Evolutionary conservation across 2,113 vertebrate species (phyloP), one percentile per base, ranked within the genome.

Genomic region (Corvus moneduloides): DNA sequence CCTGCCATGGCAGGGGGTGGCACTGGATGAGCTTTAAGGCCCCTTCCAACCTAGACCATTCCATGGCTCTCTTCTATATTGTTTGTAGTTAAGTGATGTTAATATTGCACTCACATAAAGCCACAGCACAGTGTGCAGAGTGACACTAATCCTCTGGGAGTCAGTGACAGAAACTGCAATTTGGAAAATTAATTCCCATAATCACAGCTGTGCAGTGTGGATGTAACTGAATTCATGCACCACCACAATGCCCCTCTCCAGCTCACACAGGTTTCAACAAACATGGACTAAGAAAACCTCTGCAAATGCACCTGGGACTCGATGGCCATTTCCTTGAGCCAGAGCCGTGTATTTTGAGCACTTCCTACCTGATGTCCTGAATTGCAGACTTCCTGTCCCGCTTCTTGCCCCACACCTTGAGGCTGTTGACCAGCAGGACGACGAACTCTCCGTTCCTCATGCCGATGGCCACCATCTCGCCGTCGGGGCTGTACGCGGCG

Each of bases 391-490:
- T 99, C 92, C 99, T 98, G 96, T 99, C 99, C 49, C 99, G 95
- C 91, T 99, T 99, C 94, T 99, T 99, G 73, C 99, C 99, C 99
- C 99, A 99, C 7, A 99, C 98, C 49, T 98, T 99, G 48, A 99
- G 98, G 30, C 99, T 99, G 96, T 98, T 99, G 63, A 99, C 99
- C 51, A 99, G 96, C 87, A 99, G 97, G 75, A 99, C 68, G 43
- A 99, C 98, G 79, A 99, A 99, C 95, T 99, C 99, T 6, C 99
- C 99, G 1, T 99, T 99, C 98, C 99, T 99, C 99, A 99, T 99
- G 64, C 99, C 99, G 21, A 99, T 99, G 32, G 99, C 98, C 20
- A 99, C 98, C 99, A 99, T 99, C 78, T 99, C 99, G 1, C 99
- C 99, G 0, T 99, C 99, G 2, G 99, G 98, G 84, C 99, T 99